Conservation (phyloP, 2,797 vertebrate species). For the Alca torda region DNA sequence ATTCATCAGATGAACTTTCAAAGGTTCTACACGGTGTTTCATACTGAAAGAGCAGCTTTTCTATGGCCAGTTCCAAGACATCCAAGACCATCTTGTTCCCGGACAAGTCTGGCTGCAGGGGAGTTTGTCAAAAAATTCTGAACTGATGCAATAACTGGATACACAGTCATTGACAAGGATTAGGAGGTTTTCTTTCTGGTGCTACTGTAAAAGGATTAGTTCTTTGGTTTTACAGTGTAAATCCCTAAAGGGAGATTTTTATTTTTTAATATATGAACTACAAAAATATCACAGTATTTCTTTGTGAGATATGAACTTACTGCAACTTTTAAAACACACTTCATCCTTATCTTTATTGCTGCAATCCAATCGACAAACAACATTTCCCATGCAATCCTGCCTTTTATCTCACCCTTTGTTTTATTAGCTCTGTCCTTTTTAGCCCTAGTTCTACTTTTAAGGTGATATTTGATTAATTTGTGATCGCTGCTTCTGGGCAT, state of each 20-base stretch:
- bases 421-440: constrained; percentile 7
- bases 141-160: not conserved
- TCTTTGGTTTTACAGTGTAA: constrained; percentile 18
- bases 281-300: not conserved
- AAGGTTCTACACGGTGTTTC: not conserved
- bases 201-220: constrained; percentile 38
- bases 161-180: constrained; percentile 2
- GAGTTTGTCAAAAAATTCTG: not conserved
- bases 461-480: constrained; percentile 29
- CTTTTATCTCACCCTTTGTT: not conserved
- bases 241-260: not conserved
- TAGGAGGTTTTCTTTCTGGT: constrained; percentile 4
- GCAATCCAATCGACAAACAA: not conserved
- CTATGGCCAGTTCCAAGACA: not conserved
- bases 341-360: constrained; percentile 3
- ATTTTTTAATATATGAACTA: not conserved
- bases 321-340: not conserved
- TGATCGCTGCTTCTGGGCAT: not conserved
- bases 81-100: not conserved
- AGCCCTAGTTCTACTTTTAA: not conserved
- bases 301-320: not conserved
- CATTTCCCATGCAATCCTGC: not conserved
- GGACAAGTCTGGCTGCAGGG: not conserved
- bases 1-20: constrained; percentile 31
- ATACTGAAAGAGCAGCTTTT: not conserved